phyloP scores from a whole-genome alignment of 2,113 vertebrate species.

The Falcunculus frontatus region DNA sequence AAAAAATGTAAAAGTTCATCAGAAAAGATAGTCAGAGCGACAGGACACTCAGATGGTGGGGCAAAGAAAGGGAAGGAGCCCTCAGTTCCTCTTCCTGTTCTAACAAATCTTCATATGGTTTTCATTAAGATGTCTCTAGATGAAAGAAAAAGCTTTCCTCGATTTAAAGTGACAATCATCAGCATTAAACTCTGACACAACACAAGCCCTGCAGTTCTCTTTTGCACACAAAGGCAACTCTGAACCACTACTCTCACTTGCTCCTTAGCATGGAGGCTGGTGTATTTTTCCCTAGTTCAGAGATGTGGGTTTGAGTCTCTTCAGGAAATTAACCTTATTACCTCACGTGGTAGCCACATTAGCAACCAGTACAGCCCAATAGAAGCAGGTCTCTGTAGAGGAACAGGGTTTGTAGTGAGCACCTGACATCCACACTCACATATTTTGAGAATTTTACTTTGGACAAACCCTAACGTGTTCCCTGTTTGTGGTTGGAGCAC shows the following conservation, averaged over 20 bases:
- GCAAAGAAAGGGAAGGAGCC: background rate
- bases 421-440: background rate
- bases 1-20: background rate
- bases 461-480: background rate
- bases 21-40: background rate
- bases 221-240: background rate
- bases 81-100: background rate
- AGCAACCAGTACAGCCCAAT: background rate
- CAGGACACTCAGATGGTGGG: background rate
- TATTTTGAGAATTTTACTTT: background rate
- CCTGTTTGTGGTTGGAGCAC: background rate
- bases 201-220: background rate
- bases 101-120: background rate
- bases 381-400: background rate
- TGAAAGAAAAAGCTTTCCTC: background rate
- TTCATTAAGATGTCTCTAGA: background rate
- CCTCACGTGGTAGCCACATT: background rate
- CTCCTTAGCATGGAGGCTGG: background rate
- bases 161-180: background rate
- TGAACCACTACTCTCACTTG: background rate
- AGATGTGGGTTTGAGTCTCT: background rate
- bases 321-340: background rate
- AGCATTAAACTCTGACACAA: background rate
- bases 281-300: background rate
- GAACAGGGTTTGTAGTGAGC: background rate